phyloP scores from a whole-genome alignment of 2,888 invertebrate species.

The Torymus aiolomorphi region DNA sequence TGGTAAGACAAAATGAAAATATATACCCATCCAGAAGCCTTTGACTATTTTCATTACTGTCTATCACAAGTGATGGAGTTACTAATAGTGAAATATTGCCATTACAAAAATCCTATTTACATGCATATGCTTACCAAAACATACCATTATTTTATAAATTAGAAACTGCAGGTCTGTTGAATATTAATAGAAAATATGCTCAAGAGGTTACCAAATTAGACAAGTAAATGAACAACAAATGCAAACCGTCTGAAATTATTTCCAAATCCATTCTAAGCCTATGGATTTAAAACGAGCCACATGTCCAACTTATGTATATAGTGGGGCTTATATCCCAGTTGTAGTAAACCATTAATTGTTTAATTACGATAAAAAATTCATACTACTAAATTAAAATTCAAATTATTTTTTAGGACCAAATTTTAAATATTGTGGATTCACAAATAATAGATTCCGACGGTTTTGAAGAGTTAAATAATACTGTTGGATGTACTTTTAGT shows the following conservation, averaged over 20 bases:
- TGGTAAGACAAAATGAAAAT: too few species aligned
- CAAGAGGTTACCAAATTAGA: conserved; percentile 71
- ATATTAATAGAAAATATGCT: conserved; percentile 69
- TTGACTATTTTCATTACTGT: conserved; percentile 88
- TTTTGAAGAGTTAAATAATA: conserved; percentile 68
- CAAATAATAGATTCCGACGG: conserved; percentile 68
- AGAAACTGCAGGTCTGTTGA: conserved; percentile 82
- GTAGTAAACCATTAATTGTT: conserved; percentile 69
- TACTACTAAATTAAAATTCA: not conserved
- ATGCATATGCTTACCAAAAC: conserved; percentile 91
- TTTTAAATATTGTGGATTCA: conserved; percentile 66
- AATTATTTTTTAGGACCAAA: conserved; percentile 67
- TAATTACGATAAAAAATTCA: not conserved
- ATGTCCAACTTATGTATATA: conserved; percentile 96
- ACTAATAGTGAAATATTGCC: conserved; percentile 83
- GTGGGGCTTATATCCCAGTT: conserved; percentile 90
- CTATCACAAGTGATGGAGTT: conserved; percentile 86
- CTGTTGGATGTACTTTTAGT: conserved; percentile 65
- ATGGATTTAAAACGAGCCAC: conserved; percentile 79
- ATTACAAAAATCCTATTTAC: conserved; percentile 87
- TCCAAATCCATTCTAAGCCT: conserved; percentile 80
- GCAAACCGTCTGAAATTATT: conserved; percentile 81
- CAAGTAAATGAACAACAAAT: conserved; percentile 70
- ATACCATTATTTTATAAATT: conserved; percentile 88
- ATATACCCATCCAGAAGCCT: conserved; percentile 70